A percentile compares a stretch with the other conserved stretches of the same genome.
These are phyloP conservation scores for Chionomys nivalis DNA, from an alignment of 2,113 vertebrate genomes.

Conservation along the genomic window DNA sequence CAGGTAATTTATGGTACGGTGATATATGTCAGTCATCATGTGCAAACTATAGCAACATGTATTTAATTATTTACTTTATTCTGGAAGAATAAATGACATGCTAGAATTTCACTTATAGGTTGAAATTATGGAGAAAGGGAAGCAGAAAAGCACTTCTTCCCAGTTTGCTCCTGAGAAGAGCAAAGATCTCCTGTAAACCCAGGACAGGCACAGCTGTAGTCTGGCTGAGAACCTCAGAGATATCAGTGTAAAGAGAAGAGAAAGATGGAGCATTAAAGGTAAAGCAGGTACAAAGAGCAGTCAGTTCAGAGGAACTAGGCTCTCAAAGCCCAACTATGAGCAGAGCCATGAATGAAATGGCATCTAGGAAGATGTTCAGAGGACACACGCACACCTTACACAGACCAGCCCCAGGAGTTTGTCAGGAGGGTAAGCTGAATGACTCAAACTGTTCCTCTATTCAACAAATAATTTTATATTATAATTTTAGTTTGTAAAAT, in stretches of 20 bases:
- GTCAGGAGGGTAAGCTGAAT: not conserved
- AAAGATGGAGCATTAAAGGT: not conserved
- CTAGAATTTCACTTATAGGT: not conserved
- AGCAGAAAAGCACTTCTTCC: accelerated
- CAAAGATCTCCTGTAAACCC: not conserved
- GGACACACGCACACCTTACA: not conserved
- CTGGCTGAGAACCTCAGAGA: accelerated
- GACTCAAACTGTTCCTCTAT: not conserved
- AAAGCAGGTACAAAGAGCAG: not conserved
- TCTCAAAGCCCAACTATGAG: not conserved
- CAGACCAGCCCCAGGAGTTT: not conserved
- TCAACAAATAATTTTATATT: not conserved
- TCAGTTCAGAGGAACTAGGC: not conserved
- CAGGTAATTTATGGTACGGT: not conserved
- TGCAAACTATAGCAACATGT: not conserved
- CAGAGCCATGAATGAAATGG: not conserved
- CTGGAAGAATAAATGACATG: not conserved
- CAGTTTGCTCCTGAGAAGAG: not conserved
- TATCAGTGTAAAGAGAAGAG: not conserved
- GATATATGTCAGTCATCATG: not conserved
- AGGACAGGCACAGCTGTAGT: not conserved
- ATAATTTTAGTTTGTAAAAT: not conserved
- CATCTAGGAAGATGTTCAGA: not conserved
- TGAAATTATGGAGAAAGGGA: not conserved
- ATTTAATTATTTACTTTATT: not conserved